phyloP scores from a whole-genome alignment of 2,797 vertebrate genomes.

The Triplophysa bombifrons region DNA sequence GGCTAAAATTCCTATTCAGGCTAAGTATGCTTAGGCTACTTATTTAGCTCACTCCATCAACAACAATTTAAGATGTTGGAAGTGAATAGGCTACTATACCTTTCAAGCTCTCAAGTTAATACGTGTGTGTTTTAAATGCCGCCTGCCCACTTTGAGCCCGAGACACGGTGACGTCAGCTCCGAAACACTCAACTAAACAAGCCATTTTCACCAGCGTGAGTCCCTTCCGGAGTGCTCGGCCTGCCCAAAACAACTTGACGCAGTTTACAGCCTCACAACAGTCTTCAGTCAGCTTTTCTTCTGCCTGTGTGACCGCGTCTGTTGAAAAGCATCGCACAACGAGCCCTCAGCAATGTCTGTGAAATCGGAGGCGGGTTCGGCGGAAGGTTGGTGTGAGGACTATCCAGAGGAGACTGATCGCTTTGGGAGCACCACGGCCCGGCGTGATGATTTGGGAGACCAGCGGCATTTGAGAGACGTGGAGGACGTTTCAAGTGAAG shows the following conservation, averaged over 20 bases:
- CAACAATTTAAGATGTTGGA: neutral
- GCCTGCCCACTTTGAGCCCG: conserved; percentile 71
- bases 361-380: conserved; percentile 74
- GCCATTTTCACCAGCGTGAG: conserved; percentile 82
- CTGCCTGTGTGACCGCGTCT: neutral
- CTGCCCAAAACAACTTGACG: conserved; percentile 15
- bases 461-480: conserved; percentile 65
- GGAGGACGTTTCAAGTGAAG: conserved; percentile 65
- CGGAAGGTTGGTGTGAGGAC: conserved; percentile 75
- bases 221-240: conserved; percentile 8
- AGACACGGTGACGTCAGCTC: conserved; percentile 82
- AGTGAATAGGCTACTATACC: too few relatives aligned
- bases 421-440: conserved; percentile 66
- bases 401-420: conserved; percentile 72
- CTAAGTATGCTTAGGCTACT: neutral
- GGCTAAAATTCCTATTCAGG: neutral
- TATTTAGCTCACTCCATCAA: neutral
- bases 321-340: conserved; percentile 37
- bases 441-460: conserved; percentile 67
- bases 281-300: conserved; percentile 16
- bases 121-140: conserved; percentile 48
- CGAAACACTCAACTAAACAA: conserved; percentile 81
- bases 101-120: too few relatives aligned
- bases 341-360: conserved; percentile 70
- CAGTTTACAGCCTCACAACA: neutral